Evolutionary conservation across 2,113 vertebrate species (phyloP), one percentile per base, ranked within the genome.

Genomic region (Parus major): DNA sequence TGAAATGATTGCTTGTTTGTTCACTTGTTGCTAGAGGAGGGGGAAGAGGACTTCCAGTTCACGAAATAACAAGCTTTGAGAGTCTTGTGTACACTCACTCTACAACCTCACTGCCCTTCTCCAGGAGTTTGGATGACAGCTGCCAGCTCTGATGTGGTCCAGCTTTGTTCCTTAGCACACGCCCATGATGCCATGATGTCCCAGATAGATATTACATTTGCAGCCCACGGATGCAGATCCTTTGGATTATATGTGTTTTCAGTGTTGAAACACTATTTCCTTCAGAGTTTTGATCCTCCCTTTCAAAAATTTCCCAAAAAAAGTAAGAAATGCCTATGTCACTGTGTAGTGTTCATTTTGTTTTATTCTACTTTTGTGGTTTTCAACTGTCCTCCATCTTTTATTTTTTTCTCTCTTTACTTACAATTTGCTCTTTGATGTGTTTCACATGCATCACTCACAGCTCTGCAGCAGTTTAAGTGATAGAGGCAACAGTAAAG

Each of bases 21-120:
- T 73, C 14, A 8, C 11, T 61, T 46, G 7, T 25, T 53, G 19
- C 41, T 61, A 66, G 41, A 72, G 21, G 17, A 60, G 29, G 42
- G 13, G 20, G 36, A 90, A 81, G 7, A 61, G 21, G 6, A 42
- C 25, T 64, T 86, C 35, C 36, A 39, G 25, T 29, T 81, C 35
- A 56, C 0, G 0, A 78, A 78, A 46, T 39, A 53, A 33, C 5
- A 46, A 29, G 4, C 4, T 61, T 69, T 56, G 16, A 61, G 17
- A 13, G 7, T 33, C 24, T 56, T 52, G 2, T 21, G 24, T 31
- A 88, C 19, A 18, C 10, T 9, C 4, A 0, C 3, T 27, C 29
- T 35, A 12, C 11, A 71, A 8, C 2, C 2, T n/a, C 39, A 63
- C 76, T 4, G 1, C 28, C 12, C 5, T 5, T 2, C 14, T 68